Base-by-base conservation (phyloP, 2,888 invertebrate genomes). In the Drepana falcataria region DNA sequence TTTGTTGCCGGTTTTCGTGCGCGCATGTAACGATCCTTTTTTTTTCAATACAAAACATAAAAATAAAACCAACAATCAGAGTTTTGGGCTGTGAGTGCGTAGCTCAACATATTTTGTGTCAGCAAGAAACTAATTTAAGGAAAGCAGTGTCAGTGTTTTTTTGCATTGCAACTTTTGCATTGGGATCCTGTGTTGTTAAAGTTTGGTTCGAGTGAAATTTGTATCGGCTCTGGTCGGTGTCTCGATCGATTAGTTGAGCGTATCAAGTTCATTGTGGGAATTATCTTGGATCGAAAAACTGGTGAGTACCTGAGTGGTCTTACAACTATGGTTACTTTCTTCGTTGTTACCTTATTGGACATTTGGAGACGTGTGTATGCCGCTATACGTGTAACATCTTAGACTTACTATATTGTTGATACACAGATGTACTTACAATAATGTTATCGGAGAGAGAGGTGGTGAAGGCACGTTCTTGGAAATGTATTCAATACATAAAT, bases 221-320 rank as follows among this genome's bases (percentile, higher is more conserved):
- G 73, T 76, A 73, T 71, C 73, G 75, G 71, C 72, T 69, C 70
- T 69, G 71, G 73, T 68, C 66, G 69, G 62, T 59, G 64, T 66
- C 70, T 70, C 60, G 74, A 79, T 74, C 76, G 79, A 81, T 83
- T 79, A 77, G 76, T 74, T 76, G 75, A 59, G 60, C 66, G 61
- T 78, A 74, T 75, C 79, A 78, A 82, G 80, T 82, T 83, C 82
- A 82, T 79, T 82, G 83, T 85, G 79, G 75, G 73, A 73, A 75
- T 80, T 83, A 82, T 85, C 84, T 81, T 76, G 83, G 66, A 81
- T 79, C 77, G 70, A 75, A 75, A 78, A 81, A 83, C 83, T 85
- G 85, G 85, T 87, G 81, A 81, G 81, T 78, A 48, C 35, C 21
- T 51, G 9, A 69, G 68, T 63, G 63, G 63, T 66, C 61, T 62